Percentiles rank a stretch among this genome's conserved stretches.
phyloP scores from a whole-genome alignment of 1,140 invertebrate species.

The Laodelphax striatellus region DNA sequence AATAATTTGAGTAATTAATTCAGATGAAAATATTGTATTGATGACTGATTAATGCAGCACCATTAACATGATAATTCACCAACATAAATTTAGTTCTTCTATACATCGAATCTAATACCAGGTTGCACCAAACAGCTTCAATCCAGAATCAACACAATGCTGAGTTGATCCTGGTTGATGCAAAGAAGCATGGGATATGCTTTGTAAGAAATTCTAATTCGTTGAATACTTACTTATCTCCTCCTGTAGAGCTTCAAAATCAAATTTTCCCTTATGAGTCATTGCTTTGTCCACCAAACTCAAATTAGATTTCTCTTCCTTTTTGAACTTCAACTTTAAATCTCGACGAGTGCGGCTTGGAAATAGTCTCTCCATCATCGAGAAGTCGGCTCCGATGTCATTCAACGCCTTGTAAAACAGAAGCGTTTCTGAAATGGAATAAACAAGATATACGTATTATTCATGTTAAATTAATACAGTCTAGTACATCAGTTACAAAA shows the following conservation, averaged over 20 bases:
- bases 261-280: conserved; percentile 35
- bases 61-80: too few relatives aligned
- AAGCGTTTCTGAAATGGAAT: conserved; percentile 50
- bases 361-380: conserved; percentile 74
- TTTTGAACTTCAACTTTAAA: conserved; percentile 66
- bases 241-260: conserved; percentile 35
- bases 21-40: too few relatives aligned
- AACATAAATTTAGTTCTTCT: too few relatives aligned
- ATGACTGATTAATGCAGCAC: too few relatives aligned
- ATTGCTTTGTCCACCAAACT: conserved; percentile 43
- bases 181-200: too few relatives aligned
- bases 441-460: conserved; percentile 4
- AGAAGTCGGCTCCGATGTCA: conserved; percentile 79
- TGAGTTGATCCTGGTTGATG: too few relatives aligned
- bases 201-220: too few relatives aligned
- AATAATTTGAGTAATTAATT: too few relatives aligned
- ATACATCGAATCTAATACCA: too few relatives aligned
- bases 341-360: conserved; percentile 61
- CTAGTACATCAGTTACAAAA: neutral
- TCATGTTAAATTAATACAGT: too few relatives aligned
- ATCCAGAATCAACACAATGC: too few relatives aligned
- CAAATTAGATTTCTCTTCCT: conserved; percentile 46
- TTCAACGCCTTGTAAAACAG: conserved; percentile 82
- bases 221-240: conserved; percentile 10
- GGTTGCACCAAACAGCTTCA: too few relatives aligned